Percentiles rank a stretch among this genome's conserved stretches.
Conservation (phyloP, 1,140 invertebrate genomes). For the Drosophila fuyamai region DNA sequence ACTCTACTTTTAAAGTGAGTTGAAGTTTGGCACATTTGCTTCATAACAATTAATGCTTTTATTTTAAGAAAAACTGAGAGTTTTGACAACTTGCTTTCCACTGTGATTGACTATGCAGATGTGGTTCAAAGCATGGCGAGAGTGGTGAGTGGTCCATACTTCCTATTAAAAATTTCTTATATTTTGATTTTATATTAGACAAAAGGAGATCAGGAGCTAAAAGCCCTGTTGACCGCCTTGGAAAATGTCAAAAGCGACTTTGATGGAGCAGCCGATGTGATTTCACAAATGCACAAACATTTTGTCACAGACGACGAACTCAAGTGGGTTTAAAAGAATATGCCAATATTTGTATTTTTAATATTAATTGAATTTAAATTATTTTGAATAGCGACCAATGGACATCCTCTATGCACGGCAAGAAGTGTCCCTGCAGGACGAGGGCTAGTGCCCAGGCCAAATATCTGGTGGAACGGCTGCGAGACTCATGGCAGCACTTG, state of each 20-base stretch:
- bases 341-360: not conserved
- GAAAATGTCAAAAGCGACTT: conserved; percentile 73
- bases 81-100: conserved; percentile 74
- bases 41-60: not conserved
- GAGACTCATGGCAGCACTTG: conserved; percentile 96
- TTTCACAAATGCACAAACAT: conserved; percentile 79
- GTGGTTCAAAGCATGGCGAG: conserved; percentile 66
- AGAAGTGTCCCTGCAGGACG: conserved; percentile 88
- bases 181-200: conserved; percentile 37
- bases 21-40: rapidly evolving
- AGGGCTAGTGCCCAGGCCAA: conserved; percentile 89
- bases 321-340: conserved; percentile 48
- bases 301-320: conserved; percentile 78
- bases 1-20: conserved; percentile 71
- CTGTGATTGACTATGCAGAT: conserved; percentile 78
- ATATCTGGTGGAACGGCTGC: conserved; percentile 91
- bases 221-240: conserved; percentile 50
- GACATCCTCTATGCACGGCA: conserved; percentile 88
- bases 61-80: conserved; percentile 73
- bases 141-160: conserved; percentile 35
- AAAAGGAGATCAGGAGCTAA: conserved; percentile 71
- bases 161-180: not conserved
- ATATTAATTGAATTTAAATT: not conserved
- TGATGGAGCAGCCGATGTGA: conserved; percentile 77
- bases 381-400: conserved; percentile 87